Base-by-base conservation (phyloP, 2,888 invertebrate genomes). In the Lycaena phlaeas region DNA sequence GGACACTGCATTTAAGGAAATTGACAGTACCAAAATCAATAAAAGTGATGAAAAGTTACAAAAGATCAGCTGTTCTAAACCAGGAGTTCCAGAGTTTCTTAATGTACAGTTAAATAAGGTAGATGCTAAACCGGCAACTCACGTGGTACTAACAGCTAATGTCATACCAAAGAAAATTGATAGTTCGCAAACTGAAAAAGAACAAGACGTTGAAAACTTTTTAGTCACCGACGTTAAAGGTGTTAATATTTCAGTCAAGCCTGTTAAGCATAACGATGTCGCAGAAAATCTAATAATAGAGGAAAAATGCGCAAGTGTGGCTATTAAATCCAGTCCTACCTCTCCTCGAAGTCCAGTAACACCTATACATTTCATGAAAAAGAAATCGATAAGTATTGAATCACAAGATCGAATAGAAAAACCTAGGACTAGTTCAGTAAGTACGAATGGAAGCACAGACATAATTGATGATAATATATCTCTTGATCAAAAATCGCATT, bases 51-150 rank as follows among this genome's bases (percentile, higher is more conserved):
- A 84, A 27, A 81, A 73, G 52, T 50, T 65, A 45, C 68, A 64
- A 34, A 75, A 76, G 51, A 46, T 60, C 4, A 61, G 53, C 3
- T 42, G 36, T 26, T 52, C 55, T 1, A 77, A 74, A 42, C 52
- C 66, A 1, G 70, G 73, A 29, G 77, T 90, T 9, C 90, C 91
- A 0, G 91, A 92, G 62, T 91, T 91, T 60, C 70, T 91, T 46
- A 89, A 89, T 56, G 89, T 90, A 42, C 91, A 92, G 63, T 58
- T 92, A 31, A 90, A 91, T 59, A 89, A 89, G 61, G 89, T 92
- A 4, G 91, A 92, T 54, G 74, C 84, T 6, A 87, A 87, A 52
- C 86, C 89, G 0, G 60, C 85, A 6, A 87, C 87, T 22, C 89
- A 90, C 57, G 84, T 91, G 22, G 89, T 91, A 38, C 71, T 91